phyloP scores from a whole-genome alignment of 2,797 vertebrate species.

The Girardinus metallicus region DNA sequence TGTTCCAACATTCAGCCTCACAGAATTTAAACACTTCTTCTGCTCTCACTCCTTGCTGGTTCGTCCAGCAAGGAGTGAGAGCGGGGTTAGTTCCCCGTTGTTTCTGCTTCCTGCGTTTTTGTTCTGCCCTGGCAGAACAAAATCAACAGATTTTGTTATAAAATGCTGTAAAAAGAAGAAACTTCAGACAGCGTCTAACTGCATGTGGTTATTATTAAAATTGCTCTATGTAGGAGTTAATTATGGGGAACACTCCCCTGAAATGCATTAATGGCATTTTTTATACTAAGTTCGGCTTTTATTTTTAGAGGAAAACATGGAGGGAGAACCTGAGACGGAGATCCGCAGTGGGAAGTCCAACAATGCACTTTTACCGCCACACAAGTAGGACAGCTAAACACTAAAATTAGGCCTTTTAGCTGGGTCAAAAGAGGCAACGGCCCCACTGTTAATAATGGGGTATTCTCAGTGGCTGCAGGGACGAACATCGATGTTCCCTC shows the following conservation, averaged over 20 bases:
- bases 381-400: neutral
- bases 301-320: neutral
- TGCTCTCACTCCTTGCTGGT: no score
- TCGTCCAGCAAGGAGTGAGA: no score
- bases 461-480: neutral
- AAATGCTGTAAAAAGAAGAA: neutral
- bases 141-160: neutral
- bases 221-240: neutral
- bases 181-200: neutral
- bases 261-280: neutral
- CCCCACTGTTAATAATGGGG: neutral
- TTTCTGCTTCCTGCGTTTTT: no score
- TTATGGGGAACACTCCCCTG: neutral
- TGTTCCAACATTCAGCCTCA: no score
- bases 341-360: neutral
- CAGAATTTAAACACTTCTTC: no score
- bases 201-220: neutral
- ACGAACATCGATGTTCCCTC: neutral
- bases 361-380: neutral
- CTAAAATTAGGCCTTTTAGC: neutral
- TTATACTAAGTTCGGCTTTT: neutral
- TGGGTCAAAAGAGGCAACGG: neutral
- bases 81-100: no score
- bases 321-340: neutral
- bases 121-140: neutral